Evolutionary conservation across 2,888 invertebrate species (phyloP).

Genomic region (Sabatieria punctata): DNA sequence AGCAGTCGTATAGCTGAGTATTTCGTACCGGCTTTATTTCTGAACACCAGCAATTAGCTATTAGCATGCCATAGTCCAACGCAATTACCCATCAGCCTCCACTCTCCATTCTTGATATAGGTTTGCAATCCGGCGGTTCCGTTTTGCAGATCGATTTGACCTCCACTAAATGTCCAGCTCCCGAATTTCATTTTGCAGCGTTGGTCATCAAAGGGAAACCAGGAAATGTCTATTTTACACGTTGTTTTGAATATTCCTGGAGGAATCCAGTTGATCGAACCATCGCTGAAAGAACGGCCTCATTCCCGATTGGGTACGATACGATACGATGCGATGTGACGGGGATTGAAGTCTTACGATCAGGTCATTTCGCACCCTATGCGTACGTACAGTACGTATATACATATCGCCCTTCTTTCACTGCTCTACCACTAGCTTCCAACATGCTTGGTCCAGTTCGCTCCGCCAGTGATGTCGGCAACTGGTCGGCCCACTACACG

Average conservation of each 20-base stretch:
- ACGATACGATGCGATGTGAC: no score
- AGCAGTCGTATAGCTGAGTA: constrained; percentile 22
- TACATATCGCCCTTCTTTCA: no score
- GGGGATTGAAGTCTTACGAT: no score
- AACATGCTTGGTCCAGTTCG: no score
- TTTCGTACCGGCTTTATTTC: not conserved
- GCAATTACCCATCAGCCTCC: constrained; percentile 75
- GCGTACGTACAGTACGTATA: no score
- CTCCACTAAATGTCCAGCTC: constrained; percentile 93
- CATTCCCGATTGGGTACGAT: no score
- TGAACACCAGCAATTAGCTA: not conserved
- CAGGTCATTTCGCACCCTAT: no score
- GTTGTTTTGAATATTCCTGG: constrained; percentile 93
- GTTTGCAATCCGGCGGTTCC: constrained; percentile 88
- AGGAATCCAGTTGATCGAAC: constrained; percentile 83
- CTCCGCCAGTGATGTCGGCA: no score
- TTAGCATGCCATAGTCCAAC: not conserved
- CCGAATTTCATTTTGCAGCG: constrained; percentile 50
- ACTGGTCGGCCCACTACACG: no score
- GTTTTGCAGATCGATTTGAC: constrained; percentile 68
- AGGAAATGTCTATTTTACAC: constrained; percentile 93
- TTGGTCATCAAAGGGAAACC: constrained; percentile 97
- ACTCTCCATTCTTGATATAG: constrained; percentile 96
- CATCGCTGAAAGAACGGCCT: no score
- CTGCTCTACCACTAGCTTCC: no score